Base-by-base conservation (phyloP, 2,797 vertebrate genomes). In the Esox masquinongy region DNA sequence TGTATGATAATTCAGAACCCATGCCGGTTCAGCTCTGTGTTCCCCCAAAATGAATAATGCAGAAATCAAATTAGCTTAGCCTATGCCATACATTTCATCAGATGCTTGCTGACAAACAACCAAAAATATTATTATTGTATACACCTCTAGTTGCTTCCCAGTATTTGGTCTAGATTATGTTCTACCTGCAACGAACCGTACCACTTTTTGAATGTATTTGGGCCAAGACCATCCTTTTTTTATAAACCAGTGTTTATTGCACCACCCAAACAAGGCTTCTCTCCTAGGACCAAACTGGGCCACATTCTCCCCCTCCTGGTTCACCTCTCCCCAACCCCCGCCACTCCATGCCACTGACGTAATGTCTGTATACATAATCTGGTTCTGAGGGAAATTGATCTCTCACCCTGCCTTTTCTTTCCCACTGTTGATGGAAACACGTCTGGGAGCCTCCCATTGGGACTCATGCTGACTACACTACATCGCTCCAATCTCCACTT, bases 291-390 rank as follows among this genome's bases (percentile, higher is more conserved):
- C 31, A 24, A 34, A 68, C n/a, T 5, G 64, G 53, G 66, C 71
- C 59, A 70, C 39, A 16, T 49, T 79, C 31, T 68, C 3, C 59
- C 39, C 31, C n/a, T 61, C 53, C 36, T 3, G 22, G 63, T 79
- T 72, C 72, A 68, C 24, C 47, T 19, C 59, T 47, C 39, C 59
- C 75, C 71, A 47, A 77, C 47, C 59, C 70, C 66, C 72, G 69
- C 68, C 76, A 79, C 26, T 36, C 29, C 74, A 43, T 64, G 73
- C 74, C 61, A 47, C 69, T 89, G 82, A 88, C 39, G 70, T 85
- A 86, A 82, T 74, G 84, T 85, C 77, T 90, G 82, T 47, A 68
- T 78, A 78, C 68, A 50, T 82, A 84, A 87, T 88, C 70, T 76
- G 68, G 73, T 75, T 75, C 59, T 49, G 43, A 64, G 73, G 49